Evolutionary conservation across 2,113 vertebrate species (phyloP).

Genomic region (Plecotus auritus): DNA sequence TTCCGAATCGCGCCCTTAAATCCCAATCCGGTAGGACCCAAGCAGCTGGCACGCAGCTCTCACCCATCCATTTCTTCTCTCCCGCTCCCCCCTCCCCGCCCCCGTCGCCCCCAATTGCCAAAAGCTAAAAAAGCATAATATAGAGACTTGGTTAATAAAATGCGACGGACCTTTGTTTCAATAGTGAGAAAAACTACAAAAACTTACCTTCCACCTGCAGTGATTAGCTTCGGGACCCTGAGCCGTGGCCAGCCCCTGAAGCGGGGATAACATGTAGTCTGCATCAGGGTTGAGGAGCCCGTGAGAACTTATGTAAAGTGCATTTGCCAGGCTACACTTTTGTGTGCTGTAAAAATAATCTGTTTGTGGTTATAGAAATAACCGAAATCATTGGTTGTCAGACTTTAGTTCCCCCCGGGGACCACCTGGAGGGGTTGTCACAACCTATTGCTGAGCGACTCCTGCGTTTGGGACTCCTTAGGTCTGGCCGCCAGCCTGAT

Average conservation of each 20-base stretch:
- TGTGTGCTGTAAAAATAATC: not conserved
- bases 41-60: not conserved
- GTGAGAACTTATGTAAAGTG: not conserved
- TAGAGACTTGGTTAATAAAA: not conserved
- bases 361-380: not conserved
- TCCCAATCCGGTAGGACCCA: not conserved
- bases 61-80: not conserved
- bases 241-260: not conserved
- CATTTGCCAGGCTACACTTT: not conserved
- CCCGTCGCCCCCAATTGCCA: not conserved
- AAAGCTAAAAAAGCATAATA: not conserved
- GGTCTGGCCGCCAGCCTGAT: not conserved
- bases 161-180: not conserved
- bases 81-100: no score
- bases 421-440: not conserved
- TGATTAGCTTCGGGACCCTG: not conserved
- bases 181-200: not conserved
- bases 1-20: not conserved
- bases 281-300: not conserved
- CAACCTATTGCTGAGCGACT: rapidly evolving
- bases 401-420: no score
- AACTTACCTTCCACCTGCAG: not conserved
- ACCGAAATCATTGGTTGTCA: not conserved
- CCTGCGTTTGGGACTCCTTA: no score
- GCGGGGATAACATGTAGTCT: not conserved